Conservation (phyloP, 2,797 vertebrate species). For the Lepus oiostolus region DNA sequence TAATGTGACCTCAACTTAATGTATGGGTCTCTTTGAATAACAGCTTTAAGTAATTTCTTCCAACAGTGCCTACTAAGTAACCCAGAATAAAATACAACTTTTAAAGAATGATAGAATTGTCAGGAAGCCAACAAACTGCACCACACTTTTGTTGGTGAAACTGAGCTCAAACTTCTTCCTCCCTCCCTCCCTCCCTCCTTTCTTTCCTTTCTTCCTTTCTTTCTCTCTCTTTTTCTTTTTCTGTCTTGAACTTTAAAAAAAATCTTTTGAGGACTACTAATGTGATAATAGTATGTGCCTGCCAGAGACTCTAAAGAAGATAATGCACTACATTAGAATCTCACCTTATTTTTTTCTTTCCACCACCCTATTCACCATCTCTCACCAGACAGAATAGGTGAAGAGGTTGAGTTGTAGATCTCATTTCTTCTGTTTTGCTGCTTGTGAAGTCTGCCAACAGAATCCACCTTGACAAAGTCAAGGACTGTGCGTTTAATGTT, state of each 20-base stretch:
- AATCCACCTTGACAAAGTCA: slow-evolving; percentile 94
- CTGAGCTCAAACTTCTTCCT: slow-evolving; percentile 71
- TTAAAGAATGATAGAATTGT: not conserved
- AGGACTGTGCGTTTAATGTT: slow-evolving; percentile 93
- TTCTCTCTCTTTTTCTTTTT: slow-evolving; percentile 48
- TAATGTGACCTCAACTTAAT: slow-evolving; percentile 56
- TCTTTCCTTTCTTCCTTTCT: not conserved
- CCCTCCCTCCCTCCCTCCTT: slow-evolving; percentile 50
- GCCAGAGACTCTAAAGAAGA: slow-evolving; percentile 76
- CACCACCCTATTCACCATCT: slow-evolving; percentile 60
- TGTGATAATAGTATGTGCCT: slow-evolving; percentile 57
- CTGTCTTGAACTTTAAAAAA: slow-evolving; percentile 68
- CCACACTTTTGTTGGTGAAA: slow-evolving; percentile 24
- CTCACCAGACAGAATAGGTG: slow-evolving; percentile 89
- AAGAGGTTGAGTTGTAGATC: slow-evolving; percentile 90
- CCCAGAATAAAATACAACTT: not conserved
- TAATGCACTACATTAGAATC: slow-evolving; percentile 66
- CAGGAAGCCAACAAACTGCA: not conserved
- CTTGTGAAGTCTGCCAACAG: slow-evolving; percentile 92
- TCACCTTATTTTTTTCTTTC: slow-evolving; percentile 81
- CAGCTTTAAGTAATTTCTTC: slow-evolving; percentile 31
- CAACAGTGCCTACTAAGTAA: not conserved
- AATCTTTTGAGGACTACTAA: slow-evolving; percentile 27
- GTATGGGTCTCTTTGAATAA: slow-evolving; percentile 31
- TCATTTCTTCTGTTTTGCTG: slow-evolving; percentile 91